Base-by-base conservation (phyloP, 2,888 invertebrate genomes). In the Ectemnius lituratus region DNA sequence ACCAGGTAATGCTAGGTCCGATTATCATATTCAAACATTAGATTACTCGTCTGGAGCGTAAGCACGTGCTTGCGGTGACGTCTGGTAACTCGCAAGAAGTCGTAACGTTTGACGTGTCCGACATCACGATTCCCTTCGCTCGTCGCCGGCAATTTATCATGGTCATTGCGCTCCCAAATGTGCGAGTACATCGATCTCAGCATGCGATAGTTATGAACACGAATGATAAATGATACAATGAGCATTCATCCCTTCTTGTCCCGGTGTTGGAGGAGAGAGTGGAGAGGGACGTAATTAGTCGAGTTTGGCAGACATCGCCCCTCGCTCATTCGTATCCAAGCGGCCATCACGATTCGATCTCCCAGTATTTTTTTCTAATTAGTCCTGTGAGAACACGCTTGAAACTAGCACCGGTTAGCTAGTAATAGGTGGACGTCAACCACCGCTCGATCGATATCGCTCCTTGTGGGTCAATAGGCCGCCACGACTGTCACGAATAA, bases 381-480 rank as follows among this genome's bases (percentile, higher is more conserved):
- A 77, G 69, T 56, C 52, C 52, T 52, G 16, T 4, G 58, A 63
- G 67, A 65, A 60, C 68, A 68, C 76, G 47, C 37, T 37, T 2
- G 16, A 52, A 28, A 63, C 60, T 52, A 57, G 37, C 16, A 23
- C 37, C n/a, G 49, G 57, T 14, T 52, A 37, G 67, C 37, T 76
- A 75, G 76, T 77, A 77, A 75, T 76, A 75, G 72, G 67, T 16
- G 69, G 71, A 72, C 76, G 76, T 72, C 76, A 76, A 69, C 76
- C 77, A 59, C 61, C 66, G 52, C 68, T 75, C 11, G 76, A 77
- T 77, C 76, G 23, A 77, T 77, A 77, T 77, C 76, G 65, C 75
- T 75, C 57, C 76, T 77, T 72, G 75, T 75, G 72, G 77, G 77
- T 77, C 76, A 77, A 77, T 72, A 59, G 72, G 77, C 45, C 69